Conservation (phyloP, 1,140 invertebrate species). For the Macrotrachela quadricornifera region DNA sequence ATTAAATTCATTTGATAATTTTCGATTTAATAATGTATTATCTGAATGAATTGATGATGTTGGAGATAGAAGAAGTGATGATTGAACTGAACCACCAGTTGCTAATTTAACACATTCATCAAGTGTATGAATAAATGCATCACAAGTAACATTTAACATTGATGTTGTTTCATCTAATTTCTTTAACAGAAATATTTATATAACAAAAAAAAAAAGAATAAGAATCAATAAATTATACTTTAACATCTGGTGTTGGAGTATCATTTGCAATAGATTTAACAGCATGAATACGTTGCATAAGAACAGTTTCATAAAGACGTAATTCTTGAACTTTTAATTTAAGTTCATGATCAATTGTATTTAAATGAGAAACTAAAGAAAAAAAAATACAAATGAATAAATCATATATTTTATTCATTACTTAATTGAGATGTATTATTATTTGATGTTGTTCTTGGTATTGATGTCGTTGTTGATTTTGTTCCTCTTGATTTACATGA, state of each 20-base stretch:
- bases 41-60: not conserved
- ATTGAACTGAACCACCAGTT: conserved; percentile 9
- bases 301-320: conserved; percentile 51
- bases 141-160: conserved; percentile 51
- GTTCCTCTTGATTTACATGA: conserved; percentile 52
- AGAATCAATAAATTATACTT: conserved; percentile 34
- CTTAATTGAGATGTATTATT: conserved; percentile 16
- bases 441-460: not conserved
- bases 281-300: conserved; percentile 61
- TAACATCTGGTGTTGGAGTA: conserved; percentile 38
- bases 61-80: not conserved
- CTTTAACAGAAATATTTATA: conserved; percentile 35
- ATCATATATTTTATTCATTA: no score
- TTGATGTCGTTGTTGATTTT: not conserved
- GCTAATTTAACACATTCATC: conserved; percentile 53
- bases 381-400: no score
- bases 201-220: not conserved
- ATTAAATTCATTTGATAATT: no score
- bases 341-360: conserved; percentile 24
- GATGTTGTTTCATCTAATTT: conserved; percentile 51
- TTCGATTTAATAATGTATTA: no score
- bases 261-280: conserved; percentile 40
- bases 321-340: conserved; percentile 54
- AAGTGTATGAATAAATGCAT: conserved; percentile 55
- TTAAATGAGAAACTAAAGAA: no score